Percentiles rank a stretch among this genome's conserved stretches.
Evolutionary conservation across 1,140 invertebrate species (phyloP).

Genomic region (Zaprionus tsacasi): DNA sequence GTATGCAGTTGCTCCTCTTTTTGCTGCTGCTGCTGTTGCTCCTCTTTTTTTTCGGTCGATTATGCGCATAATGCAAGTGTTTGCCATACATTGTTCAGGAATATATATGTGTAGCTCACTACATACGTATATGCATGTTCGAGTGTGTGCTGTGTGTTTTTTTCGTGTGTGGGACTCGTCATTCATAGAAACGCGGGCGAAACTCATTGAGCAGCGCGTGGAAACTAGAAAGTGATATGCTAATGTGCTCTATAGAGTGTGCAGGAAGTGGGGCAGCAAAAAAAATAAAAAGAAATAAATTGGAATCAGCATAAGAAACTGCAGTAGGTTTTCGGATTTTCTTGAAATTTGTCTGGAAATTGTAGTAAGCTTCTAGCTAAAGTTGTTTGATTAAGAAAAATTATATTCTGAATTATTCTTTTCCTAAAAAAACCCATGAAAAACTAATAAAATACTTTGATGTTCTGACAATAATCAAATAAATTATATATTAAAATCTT

Average conservation of each 20-base stretch:
- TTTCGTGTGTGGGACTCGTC: slow-evolving; percentile 48
- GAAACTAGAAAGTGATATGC: neutral
- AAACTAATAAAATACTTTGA: too few species aligned
- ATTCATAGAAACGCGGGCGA: slow-evolving; percentile 53
- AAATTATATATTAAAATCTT: too few species aligned
- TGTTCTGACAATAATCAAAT: too few species aligned
- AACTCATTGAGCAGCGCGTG: slow-evolving; percentile 32
- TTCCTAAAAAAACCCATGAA: too few species aligned
- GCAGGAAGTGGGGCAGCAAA: neutral
- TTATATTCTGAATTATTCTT: too few species aligned
- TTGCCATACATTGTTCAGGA: slow-evolving; percentile 51
- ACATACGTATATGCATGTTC: slow-evolving; percentile 17
- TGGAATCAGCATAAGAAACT: too few species aligned
- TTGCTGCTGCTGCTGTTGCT: neutral
- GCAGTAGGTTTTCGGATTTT: too few species aligned
- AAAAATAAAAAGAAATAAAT: neutral
- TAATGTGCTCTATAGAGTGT: neutral
- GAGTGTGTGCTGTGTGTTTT: slow-evolving; percentile 13
- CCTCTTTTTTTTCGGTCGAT: slow-evolving; percentile 40
- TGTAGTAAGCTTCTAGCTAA: too few species aligned
- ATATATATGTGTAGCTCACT: slow-evolving; percentile 16
- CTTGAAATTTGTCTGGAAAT: neutral
- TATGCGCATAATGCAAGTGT: slow-evolving; percentile 75
- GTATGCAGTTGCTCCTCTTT: slow-evolving; percentile 42
- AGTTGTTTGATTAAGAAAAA: too few species aligned